Evolutionary conservation across 2,888 invertebrate genomes (phyloP), one percentile per base, ranked within the genome.

Genomic region (Eilema griseolum): DNA sequence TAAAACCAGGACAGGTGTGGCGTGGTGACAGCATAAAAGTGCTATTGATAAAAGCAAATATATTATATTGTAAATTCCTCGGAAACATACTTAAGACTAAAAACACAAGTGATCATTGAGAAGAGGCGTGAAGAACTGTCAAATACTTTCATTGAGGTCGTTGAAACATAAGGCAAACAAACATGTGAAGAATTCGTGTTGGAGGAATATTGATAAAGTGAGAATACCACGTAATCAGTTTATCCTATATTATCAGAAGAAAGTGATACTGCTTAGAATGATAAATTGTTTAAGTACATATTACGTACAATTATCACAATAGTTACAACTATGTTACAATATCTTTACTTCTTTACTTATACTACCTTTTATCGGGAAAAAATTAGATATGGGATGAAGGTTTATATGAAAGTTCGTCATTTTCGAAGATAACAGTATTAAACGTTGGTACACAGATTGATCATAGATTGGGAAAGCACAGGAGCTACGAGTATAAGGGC

Each of bases 1-100:
- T 67, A 80, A 77, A 72, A 52, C n/a, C 52, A n/a, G n/a, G 67
- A 56, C 67, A 61, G 62, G 71, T 73, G 71, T 70, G 5, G 59
- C 31, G 20, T 60, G 60, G 71, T 60, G 57, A 69, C 59, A 70
- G 2, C 61, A 52, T 37, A 61, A 28, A 23, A 63, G 10, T 65
- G 67, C 73, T 60, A 81, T 28, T 3, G 26, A 59, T 28, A 37
- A 33, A 62, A 62, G 62, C 46, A 64, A 59, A 52, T 52, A 46
- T 59, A 52, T 20, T 5, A 23, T 61, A 26, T 26, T 59, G 52
- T 59, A 41, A 41, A 20, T 57, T 24, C 37, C 37, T 26, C 23
- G 23, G 33, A 37, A 37, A 37, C 37, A 56, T 57, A 37, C 59
- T 41, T 41, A 12, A 52, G 26, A 41, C 59, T 41, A 28, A 12